Percentiles rank a stretch among this genome's conserved stretches.
phyloP scores from a whole-genome alignment of 2,797 vertebrate species.

The Austrolebias charrua region DNA sequence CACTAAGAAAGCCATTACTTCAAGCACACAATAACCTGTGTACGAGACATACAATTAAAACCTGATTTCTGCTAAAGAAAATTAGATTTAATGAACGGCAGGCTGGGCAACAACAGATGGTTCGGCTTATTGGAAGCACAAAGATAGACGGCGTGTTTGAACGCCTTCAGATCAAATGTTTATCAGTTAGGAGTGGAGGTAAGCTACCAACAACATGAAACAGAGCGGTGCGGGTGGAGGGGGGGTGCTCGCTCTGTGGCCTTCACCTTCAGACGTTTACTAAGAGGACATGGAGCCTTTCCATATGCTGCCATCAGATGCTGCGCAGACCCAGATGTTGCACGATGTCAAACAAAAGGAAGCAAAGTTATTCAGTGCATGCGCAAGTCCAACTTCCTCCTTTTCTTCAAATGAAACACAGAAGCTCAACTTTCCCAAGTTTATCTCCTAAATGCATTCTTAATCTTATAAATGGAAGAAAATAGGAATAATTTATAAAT shows the following conservation, averaged over 20 bases:
- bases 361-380: conserved; percentile 8
- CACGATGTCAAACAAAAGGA: conserved; percentile 46
- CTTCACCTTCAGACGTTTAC: conserved; percentile 49
- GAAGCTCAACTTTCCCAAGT: conserved; percentile 71
- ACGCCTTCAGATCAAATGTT: conserved; percentile 82
- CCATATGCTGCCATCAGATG: conserved; percentile 53
- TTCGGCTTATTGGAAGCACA: conserved; percentile 78
- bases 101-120: conserved; percentile 79
- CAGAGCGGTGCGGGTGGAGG: conserved; percentile 6
- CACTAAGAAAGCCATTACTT: conserved; percentile 64
- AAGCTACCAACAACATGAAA: conserved; percentile 71
- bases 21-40: conserved; percentile 39
- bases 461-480: conserved; percentile 91
- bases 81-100: conserved; percentile 80
- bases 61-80: conserved; percentile 74
- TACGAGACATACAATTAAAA: conserved; percentile 75
- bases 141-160: conserved; percentile 78
- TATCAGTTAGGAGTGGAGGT: conserved; percentile 79
- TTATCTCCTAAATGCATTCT: conserved; percentile 72
- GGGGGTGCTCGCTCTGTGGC: conserved; percentile 32
- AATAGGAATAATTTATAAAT: conserved; percentile 90
- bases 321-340: conserved; percentile 53
- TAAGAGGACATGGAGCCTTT: conserved; percentile 43
- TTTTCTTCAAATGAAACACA: conserved; percentile 42
- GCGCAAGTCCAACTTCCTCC: conserved; percentile 4